phyloP scores from a whole-genome alignment of 2,797 vertebrate species.

The Microctenopoma lineatum region DNA sequence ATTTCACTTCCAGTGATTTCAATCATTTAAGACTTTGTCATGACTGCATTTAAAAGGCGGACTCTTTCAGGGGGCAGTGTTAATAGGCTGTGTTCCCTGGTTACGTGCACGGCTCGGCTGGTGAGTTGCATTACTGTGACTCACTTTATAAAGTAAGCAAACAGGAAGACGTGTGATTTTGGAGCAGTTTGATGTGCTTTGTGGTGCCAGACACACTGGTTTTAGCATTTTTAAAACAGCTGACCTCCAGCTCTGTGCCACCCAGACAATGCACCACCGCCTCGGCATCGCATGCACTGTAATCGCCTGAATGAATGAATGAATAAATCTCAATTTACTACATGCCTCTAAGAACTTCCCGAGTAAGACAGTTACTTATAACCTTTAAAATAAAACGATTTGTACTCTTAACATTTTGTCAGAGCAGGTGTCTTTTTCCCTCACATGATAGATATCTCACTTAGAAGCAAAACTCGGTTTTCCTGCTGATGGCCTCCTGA shows the following conservation, averaged over 20 bases:
- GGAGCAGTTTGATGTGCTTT: slow-evolving; percentile 38
- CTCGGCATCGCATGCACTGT: slow-evolving; percentile 42
- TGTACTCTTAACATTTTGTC: slow-evolving; percentile 13
- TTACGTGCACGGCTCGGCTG: slow-evolving; percentile 45
- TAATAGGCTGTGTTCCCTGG: slow-evolving; percentile 29
- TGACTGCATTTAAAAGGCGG: slow-evolving; percentile 10
- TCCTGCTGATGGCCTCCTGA: slow-evolving; percentile 4
- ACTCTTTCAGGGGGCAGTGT: slow-evolving; percentile 4
- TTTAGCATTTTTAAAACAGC: slow-evolving; percentile 37
- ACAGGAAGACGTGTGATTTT: slow-evolving; percentile 46
- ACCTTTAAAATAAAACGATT: slow-evolving; percentile 29
- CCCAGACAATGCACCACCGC: slow-evolving; percentile 39
- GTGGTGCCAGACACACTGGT: slow-evolving; percentile 26
- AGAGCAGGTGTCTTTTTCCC: slow-evolving; percentile 25
- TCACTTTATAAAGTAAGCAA: slow-evolving; percentile 39
- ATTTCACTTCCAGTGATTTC: not conserved
- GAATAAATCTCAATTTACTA: slow-evolving; percentile 33
- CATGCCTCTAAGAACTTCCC: slow-evolving; percentile 4
- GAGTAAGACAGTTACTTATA: slow-evolving; percentile 14
- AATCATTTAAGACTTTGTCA: slow-evolving; percentile 5
- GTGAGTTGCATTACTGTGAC: slow-evolving; percentile 30
- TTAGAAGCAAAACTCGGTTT: slow-evolving; percentile 32
- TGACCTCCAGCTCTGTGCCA: slow-evolving; percentile 36
- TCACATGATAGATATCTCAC: slow-evolving; percentile 32
- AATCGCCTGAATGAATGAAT: slow-evolving; percentile 20